Conservation (phyloP, 2,888 invertebrate genomes). For the Caenorhabditis parvicauda region DNA sequence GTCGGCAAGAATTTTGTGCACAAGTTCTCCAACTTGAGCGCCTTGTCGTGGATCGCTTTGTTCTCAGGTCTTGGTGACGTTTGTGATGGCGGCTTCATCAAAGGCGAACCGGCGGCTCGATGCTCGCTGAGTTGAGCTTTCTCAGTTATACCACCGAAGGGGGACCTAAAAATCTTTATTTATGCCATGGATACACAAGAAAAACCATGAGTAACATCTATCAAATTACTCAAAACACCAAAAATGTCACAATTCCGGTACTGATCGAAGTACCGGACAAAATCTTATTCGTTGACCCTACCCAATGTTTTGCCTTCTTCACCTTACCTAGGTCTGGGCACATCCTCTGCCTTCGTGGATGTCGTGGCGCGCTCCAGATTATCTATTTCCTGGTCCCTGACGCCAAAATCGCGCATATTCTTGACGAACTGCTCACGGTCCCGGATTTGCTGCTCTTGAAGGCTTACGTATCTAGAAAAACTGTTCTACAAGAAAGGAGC, state of each 20-base stretch:
- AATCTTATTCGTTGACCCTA: neutral
- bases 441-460: conserved; percentile 24
- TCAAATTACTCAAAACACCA: neutral
- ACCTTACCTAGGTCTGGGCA: neutral
- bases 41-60: conserved; percentile 20
- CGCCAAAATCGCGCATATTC: conserved; percentile 33
- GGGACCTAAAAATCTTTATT: conserved; percentile 15
- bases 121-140: conserved; percentile 20
- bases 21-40: conserved; percentile 23
- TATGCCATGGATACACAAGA: neutral
- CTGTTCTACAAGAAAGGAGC: neutral
- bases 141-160: conserved; percentile 31
- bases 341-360: neutral
- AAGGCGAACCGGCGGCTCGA: conserved; percentile 16
- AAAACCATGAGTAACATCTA: neutral
- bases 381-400: conserved; percentile 20
- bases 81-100: conserved; percentile 22
- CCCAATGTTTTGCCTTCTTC: neutral
- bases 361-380: conserved; percentile 8
- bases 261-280: too few species aligned
- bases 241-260: conserved; percentile 6
- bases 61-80: conserved; percentile 24
- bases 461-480: conserved; percentile 25
- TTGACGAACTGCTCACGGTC: conserved; percentile 26
- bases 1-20: conserved; percentile 33